Base-by-base conservation (phyloP, 1,140 invertebrate species). In the Drosophila trapezifrons region DNA sequence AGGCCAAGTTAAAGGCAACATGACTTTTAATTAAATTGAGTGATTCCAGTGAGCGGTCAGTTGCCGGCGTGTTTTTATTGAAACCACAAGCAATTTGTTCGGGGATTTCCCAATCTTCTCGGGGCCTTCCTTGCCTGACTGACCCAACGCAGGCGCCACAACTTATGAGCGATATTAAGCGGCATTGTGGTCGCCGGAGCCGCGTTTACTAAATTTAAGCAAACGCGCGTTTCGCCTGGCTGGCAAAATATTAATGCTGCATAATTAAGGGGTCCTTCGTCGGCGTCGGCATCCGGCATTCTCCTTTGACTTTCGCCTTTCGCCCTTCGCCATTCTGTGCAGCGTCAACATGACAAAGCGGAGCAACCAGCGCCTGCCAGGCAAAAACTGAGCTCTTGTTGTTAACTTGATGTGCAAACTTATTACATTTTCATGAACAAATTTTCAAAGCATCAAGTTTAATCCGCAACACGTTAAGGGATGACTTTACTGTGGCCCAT, bases 191-290 rank as follows among this genome's bases (percentile, higher is more conserved):
- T 65, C 58, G 43, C 52, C 51, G 57, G 55, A 76, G 75, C 80
- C 58, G 70, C 74, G 62, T 64, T 76, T 81, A 79, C 70, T 82
- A 67, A 81, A 86, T 82, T 82, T 69, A 71, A 89, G 64, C 64
- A 70, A 54, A 65, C 60, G 47, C 45, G 29, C 49, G n/a, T 89
- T 80, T 79, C 59, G 76, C 83, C 56, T 83, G 46, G 54, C 62
- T 75, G 62, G 69, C 80, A 80, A 89, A 87, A 87, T 87, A 60
- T 78, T 89, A 87, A 87, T 83, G 80, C 63, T 78, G 64, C 70
- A 80, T 89, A 89, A 87, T 87, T 87, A 73, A 69, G 63, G 62
- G 47, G 55, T 43, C 32, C 29, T 49, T 35, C 29, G 70, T 0
- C 45, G 20, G 25, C 18, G 4, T 13, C 10, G 70, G 29, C 54